Conservation (phyloP, 2,797 vertebrate species). For the Aeoliscus strigatus region DNA sequence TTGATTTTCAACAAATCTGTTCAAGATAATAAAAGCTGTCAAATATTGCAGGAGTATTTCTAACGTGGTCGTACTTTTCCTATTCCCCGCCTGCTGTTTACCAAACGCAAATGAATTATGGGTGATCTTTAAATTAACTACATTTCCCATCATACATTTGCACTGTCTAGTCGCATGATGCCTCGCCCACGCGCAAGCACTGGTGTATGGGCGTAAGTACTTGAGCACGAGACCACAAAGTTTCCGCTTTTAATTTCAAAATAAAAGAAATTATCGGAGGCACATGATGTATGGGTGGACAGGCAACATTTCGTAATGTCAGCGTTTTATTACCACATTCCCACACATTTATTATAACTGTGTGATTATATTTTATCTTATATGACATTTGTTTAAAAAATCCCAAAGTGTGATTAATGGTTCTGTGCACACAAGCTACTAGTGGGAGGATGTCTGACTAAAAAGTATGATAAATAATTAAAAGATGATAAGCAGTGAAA, state of each 20-base stretch:
- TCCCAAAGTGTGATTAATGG: too few relatives aligned
- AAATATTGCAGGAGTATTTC: not conserved
- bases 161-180: conserved; percentile 23
- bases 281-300: not conserved
- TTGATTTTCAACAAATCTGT: not conserved
- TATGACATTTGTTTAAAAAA: too few relatives aligned
- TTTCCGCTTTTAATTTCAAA: conserved; percentile 31
- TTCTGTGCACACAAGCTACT: too few relatives aligned
- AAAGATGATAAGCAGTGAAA: too few relatives aligned
- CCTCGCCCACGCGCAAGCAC: conserved; percentile 7
- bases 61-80: conserved; percentile 40
- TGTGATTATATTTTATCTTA: too few relatives aligned
- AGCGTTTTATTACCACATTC: too few relatives aligned
- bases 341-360: too few relatives aligned
- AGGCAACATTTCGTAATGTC: too few relatives aligned
- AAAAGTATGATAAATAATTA: too few relatives aligned
- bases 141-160: conserved; percentile 31
- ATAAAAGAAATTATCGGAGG: conserved; percentile 10
- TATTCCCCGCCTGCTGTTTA: conserved; percentile 65
- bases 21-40: not conserved
- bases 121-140: conserved; percentile 40
- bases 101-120: conserved; percentile 45
- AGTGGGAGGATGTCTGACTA: too few relatives aligned
- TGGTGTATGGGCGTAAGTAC: accelerated
- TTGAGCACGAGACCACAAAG: not conserved